phyloP scores from a whole-genome alignment of 2,797 vertebrate species.

The Diglossa cyanea region DNA sequence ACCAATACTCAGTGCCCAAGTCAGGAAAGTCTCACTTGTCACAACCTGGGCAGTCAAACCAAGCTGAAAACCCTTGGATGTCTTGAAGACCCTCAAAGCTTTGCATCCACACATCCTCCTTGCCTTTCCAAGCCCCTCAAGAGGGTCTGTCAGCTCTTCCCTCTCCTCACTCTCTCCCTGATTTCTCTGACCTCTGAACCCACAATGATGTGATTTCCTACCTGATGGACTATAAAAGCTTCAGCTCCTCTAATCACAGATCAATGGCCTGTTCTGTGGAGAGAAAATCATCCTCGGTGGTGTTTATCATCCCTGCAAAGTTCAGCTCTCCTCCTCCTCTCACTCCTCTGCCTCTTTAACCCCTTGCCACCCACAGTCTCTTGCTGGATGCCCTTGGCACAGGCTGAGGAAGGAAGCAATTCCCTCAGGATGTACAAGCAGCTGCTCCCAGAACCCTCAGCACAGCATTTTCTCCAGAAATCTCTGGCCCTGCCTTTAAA shows the following conservation, averaged over 20 bases:
- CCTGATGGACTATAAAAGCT: constrained; percentile 59
- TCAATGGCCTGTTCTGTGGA: neutral
- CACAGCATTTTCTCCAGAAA: neutral
- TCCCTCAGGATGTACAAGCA: neutral
- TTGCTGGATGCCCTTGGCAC: rapidly evolving
- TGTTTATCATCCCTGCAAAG: neutral
- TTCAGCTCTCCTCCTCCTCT: neutral
- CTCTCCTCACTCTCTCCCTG: rapidly evolving
- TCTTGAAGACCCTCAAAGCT: neutral
- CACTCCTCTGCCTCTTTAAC: neutral
- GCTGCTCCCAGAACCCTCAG: neutral
- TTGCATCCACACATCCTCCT: rapidly evolving
- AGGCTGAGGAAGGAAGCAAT: neutral
- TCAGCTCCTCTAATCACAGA: constrained; percentile 56
- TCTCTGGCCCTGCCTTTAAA: neutral
- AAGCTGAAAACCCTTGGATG: neutral
- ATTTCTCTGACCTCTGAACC: neutral
- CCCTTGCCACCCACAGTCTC: neutral
- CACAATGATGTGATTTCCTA: constrained; percentile 12
- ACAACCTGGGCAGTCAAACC: neutral
- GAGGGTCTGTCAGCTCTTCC: neutral
- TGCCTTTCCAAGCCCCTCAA: neutral
- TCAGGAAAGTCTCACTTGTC: neutral
- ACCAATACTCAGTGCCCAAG: neutral
- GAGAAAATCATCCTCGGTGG: neutral